These are phyloP conservation scores for Antechinus stuartii DNA, from an alignment of 2,113 vertebrate genomes.

Conservation along the genomic window DNA sequence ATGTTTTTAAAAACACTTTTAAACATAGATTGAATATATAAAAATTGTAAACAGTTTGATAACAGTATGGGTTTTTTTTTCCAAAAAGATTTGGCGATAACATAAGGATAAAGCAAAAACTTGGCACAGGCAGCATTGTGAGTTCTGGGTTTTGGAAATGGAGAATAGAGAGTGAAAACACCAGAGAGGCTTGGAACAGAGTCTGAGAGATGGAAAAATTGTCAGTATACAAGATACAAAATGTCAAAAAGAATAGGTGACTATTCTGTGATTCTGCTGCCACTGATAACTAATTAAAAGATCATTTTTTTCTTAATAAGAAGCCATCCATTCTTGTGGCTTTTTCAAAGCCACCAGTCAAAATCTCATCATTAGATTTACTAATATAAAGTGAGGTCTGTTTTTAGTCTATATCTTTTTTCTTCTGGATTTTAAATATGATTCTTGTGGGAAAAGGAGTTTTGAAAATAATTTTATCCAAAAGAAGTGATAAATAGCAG, in stretches of 20 bases:
- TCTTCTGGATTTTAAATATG: background rate
- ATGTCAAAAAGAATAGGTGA: background rate
- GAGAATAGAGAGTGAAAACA: background rate
- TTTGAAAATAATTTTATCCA: background rate
- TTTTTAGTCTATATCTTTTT: background rate
- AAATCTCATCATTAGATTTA: background rate
- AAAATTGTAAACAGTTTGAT: background rate
- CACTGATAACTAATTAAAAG: background rate
- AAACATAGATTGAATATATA: background rate
- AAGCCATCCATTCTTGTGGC: background rate
- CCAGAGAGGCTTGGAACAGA: background rate
- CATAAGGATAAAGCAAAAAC: background rate
- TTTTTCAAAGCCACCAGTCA: background rate
- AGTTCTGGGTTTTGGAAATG: background rate
- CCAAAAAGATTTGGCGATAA: background rate
- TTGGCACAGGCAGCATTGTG: background rate
- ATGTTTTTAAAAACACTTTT: background rate
- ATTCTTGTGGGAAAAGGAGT: background rate
- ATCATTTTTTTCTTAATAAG: background rate
- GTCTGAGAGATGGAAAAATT: background rate
- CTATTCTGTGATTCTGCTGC: background rate
- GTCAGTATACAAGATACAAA: background rate
- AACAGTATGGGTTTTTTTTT: background rate
- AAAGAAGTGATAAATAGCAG: background rate
- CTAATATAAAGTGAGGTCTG: background rate